phyloP scores from a whole-genome alignment of 2,113 vertebrate species.

The Oryctolagus cuniculus region DNA sequence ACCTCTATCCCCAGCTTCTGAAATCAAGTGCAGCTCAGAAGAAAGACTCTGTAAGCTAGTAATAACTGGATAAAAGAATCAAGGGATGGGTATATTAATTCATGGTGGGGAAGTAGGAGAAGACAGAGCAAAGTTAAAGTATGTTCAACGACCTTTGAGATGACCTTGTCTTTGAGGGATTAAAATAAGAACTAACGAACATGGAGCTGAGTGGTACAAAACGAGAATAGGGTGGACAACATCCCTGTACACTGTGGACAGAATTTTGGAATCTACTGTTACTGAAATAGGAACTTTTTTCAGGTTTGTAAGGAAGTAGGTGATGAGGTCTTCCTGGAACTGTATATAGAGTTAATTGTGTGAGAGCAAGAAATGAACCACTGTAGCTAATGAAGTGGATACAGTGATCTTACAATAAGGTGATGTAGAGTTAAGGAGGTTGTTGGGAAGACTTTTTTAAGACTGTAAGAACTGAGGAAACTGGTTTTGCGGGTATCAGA shows the following conservation, averaged over 20 bases:
- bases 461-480: not conserved
- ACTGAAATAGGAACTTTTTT: not conserved
- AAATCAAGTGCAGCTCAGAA: not conserved
- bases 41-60: not conserved
- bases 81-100: not conserved
- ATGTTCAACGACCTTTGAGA: not conserved
- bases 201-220: not conserved
- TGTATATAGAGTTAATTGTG: not conserved
- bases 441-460: not conserved
- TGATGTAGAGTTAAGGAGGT: not conserved
- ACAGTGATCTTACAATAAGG: not conserved
- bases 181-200: not conserved
- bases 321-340: not conserved
- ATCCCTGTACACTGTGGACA: not conserved
- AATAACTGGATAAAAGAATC: not conserved
- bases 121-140: not conserved
- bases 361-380: not conserved
- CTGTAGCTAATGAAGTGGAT: not conserved
- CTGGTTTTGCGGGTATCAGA: not conserved
- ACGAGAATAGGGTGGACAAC: not conserved
- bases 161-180: not conserved
- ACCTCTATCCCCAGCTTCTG: not conserved
- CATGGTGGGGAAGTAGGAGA: not conserved
- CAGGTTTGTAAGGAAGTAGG: not conserved
- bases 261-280: not conserved